These are phyloP conservation scores for Petrocephalus microphthalmus DNA, from an alignment of 2,113 vertebrate genomes.

Conservation along the genomic window DNA sequence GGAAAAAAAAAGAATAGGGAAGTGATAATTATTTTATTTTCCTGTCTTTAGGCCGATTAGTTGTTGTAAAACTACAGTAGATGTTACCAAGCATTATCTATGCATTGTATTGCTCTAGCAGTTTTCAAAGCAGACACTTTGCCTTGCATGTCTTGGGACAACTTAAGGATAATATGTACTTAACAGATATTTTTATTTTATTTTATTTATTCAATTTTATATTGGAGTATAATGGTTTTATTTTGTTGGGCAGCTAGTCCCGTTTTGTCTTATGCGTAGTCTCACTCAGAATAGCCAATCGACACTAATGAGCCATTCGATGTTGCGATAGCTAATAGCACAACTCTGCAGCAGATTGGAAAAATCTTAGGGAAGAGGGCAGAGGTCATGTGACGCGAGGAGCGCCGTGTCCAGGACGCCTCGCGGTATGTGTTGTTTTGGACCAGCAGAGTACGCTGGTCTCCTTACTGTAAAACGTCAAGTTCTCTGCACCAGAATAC, in stretches of 20 bases:
- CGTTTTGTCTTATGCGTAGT: constrained; percentile 50
- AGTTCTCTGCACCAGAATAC: neutral
- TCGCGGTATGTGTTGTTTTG: neutral
- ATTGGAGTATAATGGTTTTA: constrained; percentile 77
- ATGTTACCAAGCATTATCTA: constrained; percentile 71
- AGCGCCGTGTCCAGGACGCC: neutral
- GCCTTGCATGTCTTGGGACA: constrained; percentile 70
- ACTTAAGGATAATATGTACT: constrained; percentile 64
- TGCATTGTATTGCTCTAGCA: constrained; percentile 79
- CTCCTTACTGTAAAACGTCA: neutral
- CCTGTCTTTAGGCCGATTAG: constrained; percentile 38
- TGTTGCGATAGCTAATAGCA: constrained; percentile 47
- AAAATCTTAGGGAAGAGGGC: constrained; percentile 12
- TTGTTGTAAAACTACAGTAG: constrained; percentile 59
- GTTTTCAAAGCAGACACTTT: constrained; percentile 53
- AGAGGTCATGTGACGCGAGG: neutral
- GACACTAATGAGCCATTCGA: constrained; percentile 51
- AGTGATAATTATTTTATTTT: constrained; percentile 40
- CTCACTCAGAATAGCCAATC: constrained; percentile 50
- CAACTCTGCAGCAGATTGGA: constrained; percentile 39
- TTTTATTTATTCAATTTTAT: constrained; percentile 94
- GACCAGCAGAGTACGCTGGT: neutral
- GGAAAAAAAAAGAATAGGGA: constrained; percentile 34
- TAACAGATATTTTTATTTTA: constrained; percentile 88
- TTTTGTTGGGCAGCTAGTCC: constrained; percentile 52